Base-by-base conservation (phyloP, 1,140 invertebrate species). In the Telenomus remus region DNA sequence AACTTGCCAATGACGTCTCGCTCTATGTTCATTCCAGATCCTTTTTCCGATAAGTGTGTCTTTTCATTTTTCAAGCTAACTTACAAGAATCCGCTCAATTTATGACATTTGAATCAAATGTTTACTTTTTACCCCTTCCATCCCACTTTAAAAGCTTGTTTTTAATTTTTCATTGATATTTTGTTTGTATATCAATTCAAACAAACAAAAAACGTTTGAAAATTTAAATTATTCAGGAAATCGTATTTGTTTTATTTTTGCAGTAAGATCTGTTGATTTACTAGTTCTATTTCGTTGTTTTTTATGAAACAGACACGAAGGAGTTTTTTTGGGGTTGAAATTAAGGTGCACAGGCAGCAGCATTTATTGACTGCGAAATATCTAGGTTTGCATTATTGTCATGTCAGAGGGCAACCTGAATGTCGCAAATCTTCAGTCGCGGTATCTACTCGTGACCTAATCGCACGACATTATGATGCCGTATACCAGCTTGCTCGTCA, bases 371-470 rank as follows among this genome's bases (percentile, higher is more conserved):
- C 43, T 60, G 60, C 35, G 55, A 27, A 19, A 19, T 65, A 76
- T 76, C 65, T 60, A 48, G 53, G 49, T 64, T 69, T 69, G 72
- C 53, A 47, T 69, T 76, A 76, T 60, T 76, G 72, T 33, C 65
- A 57, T 70, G 65, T 66, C 55, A 70, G 12, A 44, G 54, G 8
- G 56, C 46, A 65, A 55, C 50, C 34, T 60, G 73, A 65, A 76
- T 56, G 48, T 46, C 55, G 50, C 66, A 76, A 76, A 76, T 76
- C 73, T 55, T 60, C 60, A 66, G 44, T 50, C 54, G 60, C 55
- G 65, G 65, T 76, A 76, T 76, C 65, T 76, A 69, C 60, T 70
- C 61, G 66, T 76, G 55, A 70, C 60, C 54, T 70, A 76, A 76
- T 70, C 73, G 49, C 60, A 55, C 48, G 54, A 75, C 65, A 76